Evolutionary conservation across 2,888 invertebrate species (phyloP), one percentile per base, ranked within the genome.

Genomic region (Schizaphis graminum): DNA sequence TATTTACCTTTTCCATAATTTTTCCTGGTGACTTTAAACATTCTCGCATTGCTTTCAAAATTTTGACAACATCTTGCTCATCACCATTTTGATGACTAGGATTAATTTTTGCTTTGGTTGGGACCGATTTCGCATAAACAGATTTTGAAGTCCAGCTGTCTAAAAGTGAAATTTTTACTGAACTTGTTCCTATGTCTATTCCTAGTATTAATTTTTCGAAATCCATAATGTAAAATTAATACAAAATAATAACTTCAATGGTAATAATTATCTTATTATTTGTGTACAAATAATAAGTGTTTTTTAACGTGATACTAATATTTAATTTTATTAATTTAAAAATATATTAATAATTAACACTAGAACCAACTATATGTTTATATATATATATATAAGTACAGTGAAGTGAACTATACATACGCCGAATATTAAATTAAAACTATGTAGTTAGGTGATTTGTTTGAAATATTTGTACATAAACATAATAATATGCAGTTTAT

Each of bases 121-220:
- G 97, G 24, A 97, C 96, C 53, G 97, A 96, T 95, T 97, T 96
- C 95, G 97, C 96, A 3, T 96, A 97, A 84, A 96, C 96, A 5
- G 96, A 96, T 95, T 97, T 67, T 8, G 49, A 67, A 91, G 89
- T 97, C 94, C 97, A 96, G 1, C 89, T 53, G 91, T 95, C 95
- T 61, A 95, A 93, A 89, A 98, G 96, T 95, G 97, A 97, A 57
- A 97, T 97, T 96, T 98, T 98, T 0, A 98, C 98, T 5, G 98
- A 98, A 24, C 98, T 98, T 10, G 98, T 98, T n/a, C 98, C 98
- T 95, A 98, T 97, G 95, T 98, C 98, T 95, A 98, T 97, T 56
- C 98, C 98, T 95, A 98, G 96, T 95, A 97, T 96, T 94, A 96
- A 95, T 95, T 96, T 96, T 95, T 96, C 96, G 86, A 96, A 96